A percentile compares a stretch with the other conserved stretches of the same genome.
These are phyloP conservation scores for Eurypyga helias DNA, from an alignment of 2,113 vertebrate species.

Conservation along the genomic window DNA sequence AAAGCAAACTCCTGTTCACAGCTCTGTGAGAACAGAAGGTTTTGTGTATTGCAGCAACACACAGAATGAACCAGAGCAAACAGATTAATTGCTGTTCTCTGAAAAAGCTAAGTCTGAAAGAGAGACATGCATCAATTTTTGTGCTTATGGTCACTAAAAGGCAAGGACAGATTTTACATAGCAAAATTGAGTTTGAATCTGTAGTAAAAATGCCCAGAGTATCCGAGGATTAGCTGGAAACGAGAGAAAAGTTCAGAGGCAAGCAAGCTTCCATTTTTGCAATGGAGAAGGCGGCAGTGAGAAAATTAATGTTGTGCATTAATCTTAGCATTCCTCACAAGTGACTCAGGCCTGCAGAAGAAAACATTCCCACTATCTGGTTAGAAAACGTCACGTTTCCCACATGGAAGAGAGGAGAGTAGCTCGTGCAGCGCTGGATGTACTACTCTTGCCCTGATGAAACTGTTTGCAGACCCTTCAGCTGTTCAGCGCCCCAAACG, in stretches of 20 bases:
- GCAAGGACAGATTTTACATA: not conserved
- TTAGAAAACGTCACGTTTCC: conserved; percentile 68
- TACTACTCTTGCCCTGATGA: not conserved
- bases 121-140: not conserved
- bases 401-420: conserved; percentile 41
- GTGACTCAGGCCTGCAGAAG: conserved; percentile 65
- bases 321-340: conserved; percentile 75
- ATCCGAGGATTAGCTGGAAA: not conserved
- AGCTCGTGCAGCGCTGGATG: not conserved
- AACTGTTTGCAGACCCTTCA: not conserved
- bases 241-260: not conserved
- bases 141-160: not conserved
- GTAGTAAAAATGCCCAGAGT: not conserved
- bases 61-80: not conserved
- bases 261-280: conserved; percentile 18
- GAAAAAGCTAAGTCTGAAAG: not conserved
- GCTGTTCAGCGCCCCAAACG: not conserved
- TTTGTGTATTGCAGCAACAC: not conserved
- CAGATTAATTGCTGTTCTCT: not conserved
- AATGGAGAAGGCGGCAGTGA: not conserved
- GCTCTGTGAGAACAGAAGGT: not conserved
- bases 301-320: conserved; percentile 59
- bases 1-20: not conserved
- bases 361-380: conserved; percentile 69
- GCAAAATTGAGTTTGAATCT: not conserved